A percentile compares a stretch with the other conserved stretches of the same genome.
phyloP scores from a whole-genome alignment of 2,888 invertebrate genomes.

The Hirtodrosophila histrioides region DNA sequence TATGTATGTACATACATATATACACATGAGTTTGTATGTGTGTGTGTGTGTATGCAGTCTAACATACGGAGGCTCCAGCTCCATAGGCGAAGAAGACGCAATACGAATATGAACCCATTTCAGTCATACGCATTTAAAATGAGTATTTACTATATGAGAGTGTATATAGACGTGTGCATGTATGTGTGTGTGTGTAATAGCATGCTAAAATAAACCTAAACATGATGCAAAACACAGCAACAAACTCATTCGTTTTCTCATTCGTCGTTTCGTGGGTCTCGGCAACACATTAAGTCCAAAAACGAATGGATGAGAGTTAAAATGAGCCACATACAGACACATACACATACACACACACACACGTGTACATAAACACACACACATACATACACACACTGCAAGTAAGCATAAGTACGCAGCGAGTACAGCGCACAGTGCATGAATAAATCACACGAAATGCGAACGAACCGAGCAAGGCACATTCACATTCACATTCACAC shows the following conservation, averaged over 20 bases:
- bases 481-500: conserved; percentile 29
- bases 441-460: conserved; percentile 79
- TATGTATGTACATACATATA: conserved; percentile 5
- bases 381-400: conserved; percentile 37
- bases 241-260: conserved; percentile 79
- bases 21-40: conserved; percentile 9
- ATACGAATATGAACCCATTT: conserved; percentile 62
- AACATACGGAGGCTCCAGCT: conserved; percentile 35
- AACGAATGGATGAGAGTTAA: conserved; percentile 80
- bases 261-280: conserved; percentile 71
- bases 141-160: conserved; percentile 35
- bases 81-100: conserved; percentile 22
- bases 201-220: conserved; percentile 77
- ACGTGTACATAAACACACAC: conserved; percentile 10
- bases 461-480: conserved; percentile 67
- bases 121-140: conserved; percentile 65
- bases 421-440: conserved; percentile 66
- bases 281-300: conserved; percentile 75
- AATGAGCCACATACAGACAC: conserved; percentile 64
- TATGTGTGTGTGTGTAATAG: conserved; percentile 41
- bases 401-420: conserved; percentile 77
- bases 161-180: conserved; percentile 27
- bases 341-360: conserved; percentile 13
- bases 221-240: conserved; percentile 67
- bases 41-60: conserved; percentile 30